These are phyloP conservation scores for Sympetrum striolatum DNA, from an alignment of 2,888 invertebrate species.

Conservation along the genomic window DNA sequence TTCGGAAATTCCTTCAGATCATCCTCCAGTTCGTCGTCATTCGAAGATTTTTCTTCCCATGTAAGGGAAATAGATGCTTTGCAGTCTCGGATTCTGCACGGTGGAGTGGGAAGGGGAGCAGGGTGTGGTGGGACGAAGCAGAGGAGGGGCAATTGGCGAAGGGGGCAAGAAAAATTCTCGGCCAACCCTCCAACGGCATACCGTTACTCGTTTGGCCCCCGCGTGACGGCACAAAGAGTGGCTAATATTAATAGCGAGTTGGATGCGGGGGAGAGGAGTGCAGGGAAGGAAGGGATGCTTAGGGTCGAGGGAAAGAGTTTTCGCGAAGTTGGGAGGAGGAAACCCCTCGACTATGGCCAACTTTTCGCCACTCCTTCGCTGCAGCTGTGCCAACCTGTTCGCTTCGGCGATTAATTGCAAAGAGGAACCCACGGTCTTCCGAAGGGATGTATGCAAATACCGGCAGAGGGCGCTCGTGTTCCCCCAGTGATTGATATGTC, in stretches of 20 bases:
- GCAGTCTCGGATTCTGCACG: not conserved
- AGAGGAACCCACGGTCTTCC: not conserved
- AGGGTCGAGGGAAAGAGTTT: not conserved
- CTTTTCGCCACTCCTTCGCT: not conserved
- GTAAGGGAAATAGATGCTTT: too few relatives aligned
- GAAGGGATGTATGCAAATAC: too few relatives aligned
- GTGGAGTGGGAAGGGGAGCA: not conserved
- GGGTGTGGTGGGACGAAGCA: not conserved
- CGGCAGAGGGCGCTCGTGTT: too few relatives aligned
- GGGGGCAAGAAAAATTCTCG: constrained; percentile 23
- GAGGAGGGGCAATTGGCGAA: not conserved
- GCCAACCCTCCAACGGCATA: not conserved
- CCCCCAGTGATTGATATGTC: too few relatives aligned
- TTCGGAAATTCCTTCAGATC: not conserved
- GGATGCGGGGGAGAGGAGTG: not conserved
- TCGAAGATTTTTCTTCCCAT: not conserved
- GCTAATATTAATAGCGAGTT: constrained; percentile 34
- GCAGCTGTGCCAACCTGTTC: not conserved
- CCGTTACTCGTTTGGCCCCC: constrained; percentile 36
- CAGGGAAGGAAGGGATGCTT: not conserved
- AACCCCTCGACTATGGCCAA: not conserved
- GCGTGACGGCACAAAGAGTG: constrained; percentile 26
- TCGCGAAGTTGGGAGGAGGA: not conserved
- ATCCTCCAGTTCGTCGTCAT: not conserved
- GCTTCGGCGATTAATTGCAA: not conserved